Evolutionary conservation across 2,113 vertebrate genomes (phyloP).

Genomic region (Corythaixoides concolor): DNA sequence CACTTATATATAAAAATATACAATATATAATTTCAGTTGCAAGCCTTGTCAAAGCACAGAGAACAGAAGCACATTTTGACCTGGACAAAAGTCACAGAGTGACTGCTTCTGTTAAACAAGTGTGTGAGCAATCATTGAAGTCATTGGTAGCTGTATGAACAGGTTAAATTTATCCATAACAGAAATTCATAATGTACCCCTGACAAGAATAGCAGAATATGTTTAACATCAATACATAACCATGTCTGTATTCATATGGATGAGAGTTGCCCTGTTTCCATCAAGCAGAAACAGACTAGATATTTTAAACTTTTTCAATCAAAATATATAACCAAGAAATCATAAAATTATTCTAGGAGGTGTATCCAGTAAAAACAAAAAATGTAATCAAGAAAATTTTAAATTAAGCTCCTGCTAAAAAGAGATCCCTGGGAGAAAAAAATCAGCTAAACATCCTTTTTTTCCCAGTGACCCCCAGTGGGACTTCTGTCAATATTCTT

Average conservation of each 20-base stretch:
- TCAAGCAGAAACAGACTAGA: neutral
- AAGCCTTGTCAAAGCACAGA: conserved; percentile 1
- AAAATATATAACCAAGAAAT: neutral
- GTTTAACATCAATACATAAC: neutral
- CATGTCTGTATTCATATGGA: neutral
- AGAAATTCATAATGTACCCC: neutral
- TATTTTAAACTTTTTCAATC: neutral
- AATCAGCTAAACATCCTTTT: neutral
- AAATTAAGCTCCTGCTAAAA: neutral
- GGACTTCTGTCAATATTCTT: neutral
- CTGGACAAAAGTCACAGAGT: neutral
- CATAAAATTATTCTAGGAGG: neutral
- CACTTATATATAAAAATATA: neutral
- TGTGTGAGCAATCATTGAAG: neutral
- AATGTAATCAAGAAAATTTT: neutral
- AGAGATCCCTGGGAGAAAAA: neutral
- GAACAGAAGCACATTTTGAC: neutral
- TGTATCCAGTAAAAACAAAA: neutral
- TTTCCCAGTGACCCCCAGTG: neutral
- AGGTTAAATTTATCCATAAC: neutral
- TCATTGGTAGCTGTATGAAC: neutral
- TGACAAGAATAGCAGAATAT: neutral
- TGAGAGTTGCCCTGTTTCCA: neutral
- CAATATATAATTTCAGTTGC: neutral
- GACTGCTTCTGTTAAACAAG: neutral